Evolutionary conservation across 1,140 invertebrate genomes (phyloP), one percentile per base, ranked within the genome.

Genomic region (Holotrichia oblita): DNA sequence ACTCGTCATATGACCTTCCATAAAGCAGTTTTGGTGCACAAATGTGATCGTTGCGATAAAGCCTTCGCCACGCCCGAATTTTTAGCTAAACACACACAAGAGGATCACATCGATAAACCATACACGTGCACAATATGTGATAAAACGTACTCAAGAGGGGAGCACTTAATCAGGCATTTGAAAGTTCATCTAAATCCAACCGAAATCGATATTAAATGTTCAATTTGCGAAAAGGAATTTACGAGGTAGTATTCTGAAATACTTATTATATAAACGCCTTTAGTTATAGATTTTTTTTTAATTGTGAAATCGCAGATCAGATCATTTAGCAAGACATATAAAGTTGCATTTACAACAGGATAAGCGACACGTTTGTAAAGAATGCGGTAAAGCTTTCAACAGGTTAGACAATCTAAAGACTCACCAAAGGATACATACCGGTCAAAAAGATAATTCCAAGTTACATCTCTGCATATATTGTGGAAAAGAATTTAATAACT

Each of bases 51-150:
- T 76, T 87, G 86, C 44, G 85, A 84, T 41, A 85, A 87, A 80
- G 83, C 86, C 8, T 87, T 85, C 77, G 83, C 82, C n/a, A 84
- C 82, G 3, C 80, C 83, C 22, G 85, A 86, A 24, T 79, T 84
- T 77, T 85, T 92, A 2, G 87, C 89, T 61, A 90, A 91, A 24
- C 92, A 93, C 83, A 87, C 91, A 20, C 86, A 91, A 79, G 88
- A 90, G 77, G 91, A 92, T 82, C 92, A 91, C 55, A 91, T 91
- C n/a, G 90, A 92, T 81, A 90, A 90, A 82, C 91, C 91, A 0
- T 92, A 90, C 79, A 89, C 89, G 80, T 92, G 91, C 82, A 89
- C 88, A 79, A 89, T 89, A 74, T 92, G 91, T 81, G 84, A 87
- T 69, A 88, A 91, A 80, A 85, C 82, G 6, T 88, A 87, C 78